These are phyloP conservation scores for Bombyx mandarina DNA, from an alignment of 1,140 invertebrate species.

Conservation along the genomic window DNA sequence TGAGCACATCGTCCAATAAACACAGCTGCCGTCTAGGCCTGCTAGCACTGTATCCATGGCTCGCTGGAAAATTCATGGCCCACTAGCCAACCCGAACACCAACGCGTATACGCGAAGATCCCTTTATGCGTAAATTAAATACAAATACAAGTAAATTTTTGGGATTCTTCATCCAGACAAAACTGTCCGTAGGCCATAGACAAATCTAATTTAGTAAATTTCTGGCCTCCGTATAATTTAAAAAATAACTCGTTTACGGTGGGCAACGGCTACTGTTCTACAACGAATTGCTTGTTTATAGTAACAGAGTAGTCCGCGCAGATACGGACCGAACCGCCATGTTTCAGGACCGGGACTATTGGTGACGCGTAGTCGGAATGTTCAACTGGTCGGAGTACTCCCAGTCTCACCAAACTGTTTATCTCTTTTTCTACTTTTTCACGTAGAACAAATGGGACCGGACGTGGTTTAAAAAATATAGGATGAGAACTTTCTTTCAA, in stretches of 20 bases:
- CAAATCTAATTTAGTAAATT: too few species aligned
- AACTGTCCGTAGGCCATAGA: too few species aligned
- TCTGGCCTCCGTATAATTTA: too few species aligned
- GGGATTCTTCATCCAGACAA: too few species aligned
- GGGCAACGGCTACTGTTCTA: too few species aligned
- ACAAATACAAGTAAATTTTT: too few species aligned
- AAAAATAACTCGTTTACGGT: too few species aligned
- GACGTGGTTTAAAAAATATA: conserved; percentile 3
- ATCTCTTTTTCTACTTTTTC: conserved; percentile 3
- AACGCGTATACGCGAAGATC: too few species aligned
- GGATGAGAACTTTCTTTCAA: conserved; percentile 1
- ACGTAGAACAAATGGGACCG: not conserved
- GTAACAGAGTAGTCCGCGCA: not conserved
- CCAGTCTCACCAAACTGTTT: not conserved
- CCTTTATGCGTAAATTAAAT: too few species aligned
- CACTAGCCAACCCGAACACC: not conserved
- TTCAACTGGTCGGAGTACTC: not conserved
- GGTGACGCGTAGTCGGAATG: conserved; percentile 1
- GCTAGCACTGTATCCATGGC: not conserved
- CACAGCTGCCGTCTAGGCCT: not conserved
- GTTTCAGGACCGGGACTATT: not conserved
- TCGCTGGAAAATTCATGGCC: not conserved
- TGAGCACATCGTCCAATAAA: not conserved
- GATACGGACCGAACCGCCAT: not conserved
- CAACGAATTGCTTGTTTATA: not conserved